A percentile compares a stretch with the other conserved stretches of the same genome.
These are phyloP conservation scores for Tetramorium simillimum DNA, from an alignment of 1,140 invertebrate genomes.

Conservation along the genomic window DNA sequence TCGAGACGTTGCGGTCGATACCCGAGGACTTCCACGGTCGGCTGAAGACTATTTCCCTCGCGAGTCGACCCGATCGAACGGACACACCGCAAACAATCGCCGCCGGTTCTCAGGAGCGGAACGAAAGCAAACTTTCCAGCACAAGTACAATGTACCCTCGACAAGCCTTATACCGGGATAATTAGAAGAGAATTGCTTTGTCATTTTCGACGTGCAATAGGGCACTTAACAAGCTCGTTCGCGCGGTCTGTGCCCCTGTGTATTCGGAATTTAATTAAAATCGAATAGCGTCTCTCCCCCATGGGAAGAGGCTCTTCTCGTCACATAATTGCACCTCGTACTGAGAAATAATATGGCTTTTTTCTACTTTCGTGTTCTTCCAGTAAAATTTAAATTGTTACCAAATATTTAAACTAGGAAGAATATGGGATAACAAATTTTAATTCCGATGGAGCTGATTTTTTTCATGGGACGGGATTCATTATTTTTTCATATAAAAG, in stretches of 20 bases:
- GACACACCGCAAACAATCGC: conserved; percentile 33
- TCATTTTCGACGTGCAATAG: conserved; percentile 42
- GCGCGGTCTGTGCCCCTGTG: not conserved
- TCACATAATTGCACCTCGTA: not conserved
- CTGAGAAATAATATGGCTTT: not conserved
- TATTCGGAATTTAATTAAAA: conserved; percentile 41
- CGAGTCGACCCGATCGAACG: conserved; percentile 5
- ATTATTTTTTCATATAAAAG: not conserved
- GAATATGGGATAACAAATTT: not conserved
- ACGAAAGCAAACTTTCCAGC: conserved; percentile 18
- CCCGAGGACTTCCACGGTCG: not conserved
- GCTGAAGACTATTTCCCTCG: conserved; percentile 23
- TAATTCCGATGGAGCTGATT: not conserved
- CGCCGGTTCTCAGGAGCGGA: conserved; percentile 28
- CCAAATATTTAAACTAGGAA: not conserved
- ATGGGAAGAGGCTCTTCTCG: not conserved
- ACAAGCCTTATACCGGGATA: conserved; percentile 26
- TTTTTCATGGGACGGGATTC: not conserved
- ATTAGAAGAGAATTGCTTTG: conserved; percentile 53
- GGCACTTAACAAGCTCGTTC: conserved; percentile 33
- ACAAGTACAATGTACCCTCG: not conserved
- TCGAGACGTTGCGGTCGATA: conserved; percentile 29
- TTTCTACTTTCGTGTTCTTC: not conserved
- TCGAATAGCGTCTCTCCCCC: not conserved
- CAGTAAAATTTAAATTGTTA: not conserved